Evolutionary conservation across 2,888 invertebrate genomes (phyloP).

Genomic region (Perizoma flavofasciatum): DNA sequence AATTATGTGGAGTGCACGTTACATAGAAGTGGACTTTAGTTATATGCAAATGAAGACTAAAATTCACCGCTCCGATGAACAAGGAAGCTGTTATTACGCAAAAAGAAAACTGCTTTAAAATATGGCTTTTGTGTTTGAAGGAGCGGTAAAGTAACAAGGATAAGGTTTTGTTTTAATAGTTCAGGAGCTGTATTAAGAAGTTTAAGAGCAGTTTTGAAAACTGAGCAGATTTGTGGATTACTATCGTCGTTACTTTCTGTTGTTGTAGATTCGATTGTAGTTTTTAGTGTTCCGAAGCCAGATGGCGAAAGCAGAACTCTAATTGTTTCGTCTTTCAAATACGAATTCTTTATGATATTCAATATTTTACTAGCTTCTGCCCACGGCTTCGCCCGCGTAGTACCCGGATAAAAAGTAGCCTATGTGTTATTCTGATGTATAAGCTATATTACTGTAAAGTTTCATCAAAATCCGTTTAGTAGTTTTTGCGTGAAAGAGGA

Average conservation of each 20-base stretch:
- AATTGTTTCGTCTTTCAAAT: too few species aligned
- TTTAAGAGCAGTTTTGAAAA: constrained; percentile 11
- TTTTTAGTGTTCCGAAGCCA: neutral
- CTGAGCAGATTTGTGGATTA: constrained; percentile 1
- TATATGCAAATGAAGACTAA: constrained; percentile 30
- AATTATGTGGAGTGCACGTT: constrained; percentile 32
- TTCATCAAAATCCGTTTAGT: too few species aligned
- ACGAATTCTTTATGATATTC: too few species aligned
- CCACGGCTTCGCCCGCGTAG: too few species aligned
- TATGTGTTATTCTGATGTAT: too few species aligned
- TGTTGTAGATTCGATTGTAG: neutral
- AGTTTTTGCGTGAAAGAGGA: too few species aligned
- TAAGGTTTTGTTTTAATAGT: constrained; percentile 24
- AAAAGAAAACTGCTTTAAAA: constrained; percentile 36
- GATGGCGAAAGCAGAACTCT: too few species aligned
- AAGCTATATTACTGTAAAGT: too few species aligned
- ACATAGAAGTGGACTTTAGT: constrained; percentile 33
- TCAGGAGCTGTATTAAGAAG: constrained; percentile 16
- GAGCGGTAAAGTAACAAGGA: constrained; percentile 28
- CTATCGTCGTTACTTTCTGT: neutral
- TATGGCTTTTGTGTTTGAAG: constrained; percentile 39
- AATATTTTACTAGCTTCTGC: too few species aligned
- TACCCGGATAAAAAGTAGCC: too few species aligned
- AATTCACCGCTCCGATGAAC: constrained; percentile 28
- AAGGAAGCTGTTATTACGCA: constrained; percentile 39